These are phyloP conservation scores for Meles meles DNA, from an alignment of 2,113 vertebrate species.

Conservation along the genomic window DNA sequence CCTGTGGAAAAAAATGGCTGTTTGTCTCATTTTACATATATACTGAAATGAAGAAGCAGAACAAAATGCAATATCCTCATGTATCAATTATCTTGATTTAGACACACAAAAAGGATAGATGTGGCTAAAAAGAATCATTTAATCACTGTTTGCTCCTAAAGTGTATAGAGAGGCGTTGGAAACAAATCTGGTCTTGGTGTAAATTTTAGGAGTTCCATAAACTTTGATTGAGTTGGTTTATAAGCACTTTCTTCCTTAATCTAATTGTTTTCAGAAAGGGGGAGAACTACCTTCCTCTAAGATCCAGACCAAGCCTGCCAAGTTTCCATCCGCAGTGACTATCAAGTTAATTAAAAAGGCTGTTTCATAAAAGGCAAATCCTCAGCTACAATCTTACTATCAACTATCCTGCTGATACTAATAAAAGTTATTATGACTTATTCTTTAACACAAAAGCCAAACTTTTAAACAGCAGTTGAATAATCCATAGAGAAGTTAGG, in stretches of 20 bases:
- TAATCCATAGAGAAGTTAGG: not conserved
- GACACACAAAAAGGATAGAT: not conserved
- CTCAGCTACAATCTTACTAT: conserved; percentile 20
- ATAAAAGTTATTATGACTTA: conserved; percentile 16
- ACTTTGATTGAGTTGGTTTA: not conserved
- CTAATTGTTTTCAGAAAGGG: conserved; percentile 37
- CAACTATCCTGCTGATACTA: not conserved
- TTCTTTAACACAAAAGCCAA: not conserved
- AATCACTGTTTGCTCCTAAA: not conserved
- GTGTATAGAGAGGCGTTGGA: not conserved
- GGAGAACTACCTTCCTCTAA: conserved; percentile 5
- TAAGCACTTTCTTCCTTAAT: conserved; percentile 30
- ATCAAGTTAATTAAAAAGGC: conserved; percentile 36
- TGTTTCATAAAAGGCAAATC: conserved; percentile 37
- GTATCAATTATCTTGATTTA: not conserved
- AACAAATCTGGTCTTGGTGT: not conserved
- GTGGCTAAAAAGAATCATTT: not conserved
- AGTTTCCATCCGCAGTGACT: conserved; percentile 43
- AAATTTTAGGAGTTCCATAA: conserved; percentile 56
- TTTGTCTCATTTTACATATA: conserved; percentile 49
- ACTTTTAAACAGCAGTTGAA: not conserved
- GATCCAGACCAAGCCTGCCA: conserved; percentile 28
- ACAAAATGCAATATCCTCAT: not conserved
- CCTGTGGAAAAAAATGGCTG: not conserved
- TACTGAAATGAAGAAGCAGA: not conserved